These are phyloP conservation scores for Cyaniris semiargus DNA, from an alignment of 2,888 invertebrate species.

Conservation along the genomic window DNA sequence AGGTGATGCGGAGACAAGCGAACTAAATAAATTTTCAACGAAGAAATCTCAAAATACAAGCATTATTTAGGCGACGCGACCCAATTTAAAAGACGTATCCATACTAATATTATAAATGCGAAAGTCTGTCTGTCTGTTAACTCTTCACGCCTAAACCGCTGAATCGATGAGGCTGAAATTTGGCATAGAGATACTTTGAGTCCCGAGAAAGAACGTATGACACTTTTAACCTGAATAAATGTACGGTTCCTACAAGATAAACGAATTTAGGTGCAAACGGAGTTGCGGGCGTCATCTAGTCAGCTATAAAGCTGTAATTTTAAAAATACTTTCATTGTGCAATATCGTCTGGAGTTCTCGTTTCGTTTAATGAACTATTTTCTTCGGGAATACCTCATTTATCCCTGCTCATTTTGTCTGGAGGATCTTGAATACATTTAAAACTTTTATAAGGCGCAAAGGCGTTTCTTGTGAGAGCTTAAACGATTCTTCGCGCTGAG, in stretches of 20 bases:
- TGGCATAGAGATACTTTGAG: too few species aligned
- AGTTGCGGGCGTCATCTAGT: too few species aligned
- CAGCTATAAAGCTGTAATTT: conserved; percentile 55
- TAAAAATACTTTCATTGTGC: conserved; percentile 49
- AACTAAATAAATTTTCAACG: not conserved
- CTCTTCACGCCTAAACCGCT: too few species aligned
- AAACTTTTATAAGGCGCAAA: conserved; percentile 33
- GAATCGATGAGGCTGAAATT: too few species aligned
- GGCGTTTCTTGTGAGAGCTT: conserved; percentile 24
- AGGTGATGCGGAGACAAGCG: not conserved
- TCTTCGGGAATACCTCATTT: conserved; percentile 38
- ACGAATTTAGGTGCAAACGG: too few species aligned
- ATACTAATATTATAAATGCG: too few species aligned
- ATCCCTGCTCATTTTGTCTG: conserved; percentile 30
- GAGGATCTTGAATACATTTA: conserved; percentile 33
- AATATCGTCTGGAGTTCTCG: conserved; percentile 45
- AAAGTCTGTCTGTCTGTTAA: too few species aligned
- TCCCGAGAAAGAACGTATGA: too few species aligned
- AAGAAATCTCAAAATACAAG: not conserved
- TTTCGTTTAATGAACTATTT: conserved; percentile 57
- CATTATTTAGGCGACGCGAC: not conserved
- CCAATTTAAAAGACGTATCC: conserved; percentile 48
- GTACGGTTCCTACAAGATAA: too few species aligned
- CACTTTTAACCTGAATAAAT: too few species aligned
- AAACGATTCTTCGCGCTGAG: conserved; percentile 29